phyloP scores from a whole-genome alignment of 2,888 invertebrate genomes.

The Lucinisca nassula region DNA sequence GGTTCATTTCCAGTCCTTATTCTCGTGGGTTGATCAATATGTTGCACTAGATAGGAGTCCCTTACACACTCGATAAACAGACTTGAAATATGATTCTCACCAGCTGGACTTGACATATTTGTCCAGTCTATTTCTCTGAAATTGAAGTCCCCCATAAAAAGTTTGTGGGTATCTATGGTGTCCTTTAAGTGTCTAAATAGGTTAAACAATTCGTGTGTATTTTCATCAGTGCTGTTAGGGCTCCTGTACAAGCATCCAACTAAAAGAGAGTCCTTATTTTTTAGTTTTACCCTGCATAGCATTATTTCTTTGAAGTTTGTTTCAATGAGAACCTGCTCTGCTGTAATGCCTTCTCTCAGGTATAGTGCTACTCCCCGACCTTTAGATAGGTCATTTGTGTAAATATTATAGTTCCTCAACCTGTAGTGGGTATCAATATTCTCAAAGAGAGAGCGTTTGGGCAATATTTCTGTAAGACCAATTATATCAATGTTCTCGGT shows the following conservation, averaged over 20 bases:
- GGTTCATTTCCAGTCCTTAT: slow-evolving; percentile 10
- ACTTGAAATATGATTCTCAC: neutral
- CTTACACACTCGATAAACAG: neutral
- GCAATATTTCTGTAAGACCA: neutral
- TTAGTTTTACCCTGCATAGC: too few relatives aligned
- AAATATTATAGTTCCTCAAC: neutral
- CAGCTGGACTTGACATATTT: neutral
- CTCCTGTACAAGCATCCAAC: neutral
- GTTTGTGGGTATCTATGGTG: neutral
- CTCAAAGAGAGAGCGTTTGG: neutral
- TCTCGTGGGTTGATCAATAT: neutral
- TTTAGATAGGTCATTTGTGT: neutral
- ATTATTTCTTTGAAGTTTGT: neutral
- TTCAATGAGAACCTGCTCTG: neutral
- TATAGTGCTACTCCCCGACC: neutral
- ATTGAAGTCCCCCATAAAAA: neutral
- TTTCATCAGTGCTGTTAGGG: neutral
- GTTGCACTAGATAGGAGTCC: neutral
- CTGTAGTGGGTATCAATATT: neutral
- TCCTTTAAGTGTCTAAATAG: neutral
- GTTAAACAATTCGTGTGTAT: neutral
- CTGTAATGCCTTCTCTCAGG: neutral
- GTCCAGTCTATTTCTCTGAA: neutral
- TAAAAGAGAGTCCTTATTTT: too few relatives aligned
- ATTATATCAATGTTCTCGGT: neutral